phyloP scores from a whole-genome alignment of 1,140 invertebrate species.

The Subanguina moxae region DNA sequence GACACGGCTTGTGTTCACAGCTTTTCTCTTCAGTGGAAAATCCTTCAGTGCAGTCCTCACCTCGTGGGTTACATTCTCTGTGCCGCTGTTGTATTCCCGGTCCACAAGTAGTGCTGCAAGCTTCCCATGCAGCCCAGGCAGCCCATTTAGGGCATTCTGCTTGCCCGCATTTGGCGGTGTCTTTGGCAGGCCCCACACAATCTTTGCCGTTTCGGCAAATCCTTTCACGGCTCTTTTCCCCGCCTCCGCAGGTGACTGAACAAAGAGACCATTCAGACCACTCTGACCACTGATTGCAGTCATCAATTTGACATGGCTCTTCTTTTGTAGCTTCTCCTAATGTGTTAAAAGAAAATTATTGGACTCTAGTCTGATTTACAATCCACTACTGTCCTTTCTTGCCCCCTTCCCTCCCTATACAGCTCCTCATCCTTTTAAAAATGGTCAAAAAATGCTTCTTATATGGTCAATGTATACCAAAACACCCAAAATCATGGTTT shows the following conservation, averaged over 20 bases:
- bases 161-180: constrained; percentile 16
- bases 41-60: not conserved
- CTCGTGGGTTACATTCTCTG: constrained; percentile 61
- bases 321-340: constrained; percentile 38
- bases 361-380: too few relatives aligned
- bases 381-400: too few relatives aligned
- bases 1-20: constrained; percentile 26
- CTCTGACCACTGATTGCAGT: constrained; percentile 59
- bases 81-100: constrained; percentile 70
- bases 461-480: too few relatives aligned
- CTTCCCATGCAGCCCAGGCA: constrained; percentile 71
- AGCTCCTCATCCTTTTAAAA: too few relatives aligned
- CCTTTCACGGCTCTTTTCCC: constrained; percentile 68
- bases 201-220: constrained; percentile 60
- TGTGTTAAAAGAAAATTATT: not conserved
- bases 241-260: constrained; percentile 61
- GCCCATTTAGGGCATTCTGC: constrained; percentile 26
- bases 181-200: constrained; percentile 28
- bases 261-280: constrained; percentile 72
- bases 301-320: constrained; percentile 34
- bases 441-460: too few relatives aligned
- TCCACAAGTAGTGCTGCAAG: constrained; percentile 73
- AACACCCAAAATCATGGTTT: too few relatives aligned
- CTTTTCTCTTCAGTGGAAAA: constrained; percentile 20
- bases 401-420: too few relatives aligned